phyloP scores from a whole-genome alignment of 2,888 invertebrate species.

The Hyles lineata region DNA sequence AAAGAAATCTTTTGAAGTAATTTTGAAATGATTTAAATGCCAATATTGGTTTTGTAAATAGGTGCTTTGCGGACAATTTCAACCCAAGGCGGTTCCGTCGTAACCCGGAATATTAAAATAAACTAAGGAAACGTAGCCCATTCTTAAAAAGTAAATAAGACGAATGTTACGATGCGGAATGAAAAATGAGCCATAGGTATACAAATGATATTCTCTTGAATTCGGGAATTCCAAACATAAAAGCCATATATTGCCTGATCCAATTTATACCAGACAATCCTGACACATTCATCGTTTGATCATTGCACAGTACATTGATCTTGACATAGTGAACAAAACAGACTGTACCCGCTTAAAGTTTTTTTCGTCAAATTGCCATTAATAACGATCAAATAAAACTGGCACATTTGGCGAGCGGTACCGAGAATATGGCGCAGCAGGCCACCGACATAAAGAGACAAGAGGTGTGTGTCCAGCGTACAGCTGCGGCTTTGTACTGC shows the following conservation, averaged over 20 bases:
- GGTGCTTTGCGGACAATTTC: no score
- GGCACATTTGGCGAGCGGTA: conserved; percentile 16
- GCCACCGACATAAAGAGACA: conserved; percentile 11
- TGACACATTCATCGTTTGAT: conserved; percentile 16
- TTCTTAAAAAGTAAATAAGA: neutral
- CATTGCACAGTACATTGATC: conserved; percentile 27
- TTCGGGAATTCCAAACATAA: neutral
- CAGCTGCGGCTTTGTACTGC: neutral
- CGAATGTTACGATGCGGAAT: neutral
- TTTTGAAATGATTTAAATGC: no score
- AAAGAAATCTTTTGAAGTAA: no score
- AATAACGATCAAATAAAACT: conserved; percentile 24
- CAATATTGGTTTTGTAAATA: no score
- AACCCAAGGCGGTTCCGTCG: no score
- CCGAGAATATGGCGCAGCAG: conserved; percentile 4
- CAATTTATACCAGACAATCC: conserved; percentile 12
- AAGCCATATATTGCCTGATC: neutral
- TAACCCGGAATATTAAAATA: no score
- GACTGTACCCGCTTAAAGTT: conserved; percentile 18
- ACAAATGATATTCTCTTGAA: neutral
- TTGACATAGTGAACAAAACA: conserved; percentile 22
- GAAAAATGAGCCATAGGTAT: neutral
- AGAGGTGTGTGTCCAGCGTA: conserved; percentile 12
- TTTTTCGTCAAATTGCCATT: conserved; percentile 17
- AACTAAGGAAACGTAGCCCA: no score